These are phyloP conservation scores for Chrysodeixis includens DNA, from an alignment of 2,888 invertebrate genomes.

Conservation along the genomic window DNA sequence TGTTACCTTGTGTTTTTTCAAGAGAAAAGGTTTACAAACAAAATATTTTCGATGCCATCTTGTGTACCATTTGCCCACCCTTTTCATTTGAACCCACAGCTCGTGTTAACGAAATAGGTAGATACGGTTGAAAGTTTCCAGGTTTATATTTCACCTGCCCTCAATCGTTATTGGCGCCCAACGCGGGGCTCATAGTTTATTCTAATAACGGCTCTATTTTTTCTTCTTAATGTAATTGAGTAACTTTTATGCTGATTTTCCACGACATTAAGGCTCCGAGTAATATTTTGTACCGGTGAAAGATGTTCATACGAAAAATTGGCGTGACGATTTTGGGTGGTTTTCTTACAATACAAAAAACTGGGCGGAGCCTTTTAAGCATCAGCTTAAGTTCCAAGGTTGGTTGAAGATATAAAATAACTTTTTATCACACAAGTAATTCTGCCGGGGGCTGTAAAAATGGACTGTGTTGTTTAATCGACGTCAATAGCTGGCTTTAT, in stretches of 20 bases:
- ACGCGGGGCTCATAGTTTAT: not conserved
- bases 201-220: not conserved
- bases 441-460: slow-evolving; percentile 40
- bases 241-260: not conserved
- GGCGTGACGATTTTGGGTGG: not conserved
- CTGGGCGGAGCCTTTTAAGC: not conserved
- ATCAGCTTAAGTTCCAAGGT: not conserved
- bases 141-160: slow-evolving; percentile 1
- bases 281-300: not conserved
- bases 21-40: slow-evolving; percentile 51
- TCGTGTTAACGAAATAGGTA: slow-evolving; percentile 13
- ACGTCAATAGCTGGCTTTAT: slow-evolving; percentile 44
- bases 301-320: not conserved
- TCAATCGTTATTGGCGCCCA: slow-evolving; percentile 4
- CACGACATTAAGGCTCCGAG: not conserved
- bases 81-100: slow-evolving; percentile 43
- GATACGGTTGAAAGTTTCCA: slow-evolving; percentile 11
- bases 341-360: not conserved
- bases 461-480: slow-evolving; percentile 52
- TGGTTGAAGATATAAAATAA: slow-evolving; percentile 28
- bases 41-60: slow-evolving; percentile 49
- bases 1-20: slow-evolving; percentile 36
- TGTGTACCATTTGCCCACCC: slow-evolving; percentile 36
- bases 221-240: slow-evolving; percentile 5
- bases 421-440: slow-evolving; percentile 51